Base-by-base conservation (phyloP, 2,797 vertebrate species). In the Chaenodraco wilsoni region DNA sequence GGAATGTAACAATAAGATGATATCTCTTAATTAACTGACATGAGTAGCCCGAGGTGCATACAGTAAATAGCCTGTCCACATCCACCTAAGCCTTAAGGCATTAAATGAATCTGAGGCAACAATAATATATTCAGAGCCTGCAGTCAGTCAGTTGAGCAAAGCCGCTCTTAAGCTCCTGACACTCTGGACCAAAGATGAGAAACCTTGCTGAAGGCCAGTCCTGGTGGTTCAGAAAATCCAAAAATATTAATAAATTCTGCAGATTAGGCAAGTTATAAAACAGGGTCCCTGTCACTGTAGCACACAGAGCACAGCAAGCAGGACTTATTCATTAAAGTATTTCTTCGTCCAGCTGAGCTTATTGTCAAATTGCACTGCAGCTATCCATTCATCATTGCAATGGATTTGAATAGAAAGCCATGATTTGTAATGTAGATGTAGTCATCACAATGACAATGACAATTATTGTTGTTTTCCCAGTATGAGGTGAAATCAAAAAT, bases 41-140 rank as follows among this genome's bases (percentile, higher is more conserved):
- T 21, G 41, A 23, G n/a, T 9, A 40, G 8, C 62, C 13, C 19
- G 33, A 33, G 33, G 33, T 76, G 19, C 13, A 13, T 48, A 56
- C 17, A 13, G 41, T 52, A 21, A n/a, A 41, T 37, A 33, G 5
- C 23, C 11, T 48, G 19, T 44, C n/a, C 21, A 16, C 23, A 21
- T 44, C 13, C 45, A 60, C 15, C 37, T 40, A 19, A 23, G 23
- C 23, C 23, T 23, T 23, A 3, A 17, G 59, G 17, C 17, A 9
- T 46, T 15, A 41, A 11, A 6, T 13, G 12, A 60, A 14, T 55
- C 19, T 41, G 45, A 27, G 15, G 51, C 27, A 23, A 37, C 1
- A 9, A 51, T 44, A 65, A 62, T 48, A 17, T 43, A 48, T 52
- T 3, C 14, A 45, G 69, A 45, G 59, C 14, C 61, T 69, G 56